Base-by-base conservation (phyloP, 2,113 vertebrate genomes). In the Odocoileus virginianus region DNA sequence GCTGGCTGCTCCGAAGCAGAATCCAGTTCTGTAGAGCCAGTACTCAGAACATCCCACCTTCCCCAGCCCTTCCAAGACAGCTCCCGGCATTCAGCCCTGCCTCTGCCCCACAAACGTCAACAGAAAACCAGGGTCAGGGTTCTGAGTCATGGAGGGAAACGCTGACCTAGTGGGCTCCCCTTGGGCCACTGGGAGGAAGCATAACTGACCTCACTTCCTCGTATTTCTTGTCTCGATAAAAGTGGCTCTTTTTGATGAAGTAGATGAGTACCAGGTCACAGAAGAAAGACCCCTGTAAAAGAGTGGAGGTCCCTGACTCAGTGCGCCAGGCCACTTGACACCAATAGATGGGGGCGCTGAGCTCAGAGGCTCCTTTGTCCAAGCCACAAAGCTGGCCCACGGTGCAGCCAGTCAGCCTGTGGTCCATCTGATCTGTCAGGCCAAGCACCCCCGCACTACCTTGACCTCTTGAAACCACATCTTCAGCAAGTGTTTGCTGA, bases 251-350 rank as follows among this genome's bases (percentile, higher is more conserved):
- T 98, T 99, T 99, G 98, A 99, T 99, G 98, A 99, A 97, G 98
- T 99, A 99, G n/a, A 99, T 98, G 33, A 99, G 99, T 58, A 99
- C 99, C 98, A 99, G 98, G 96, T 99, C 99, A 89, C 99, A 99
- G 89, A 99, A 98, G 98, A 99, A 99, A 76, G 99, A 99, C 43
- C 99, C 99, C 99, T 99, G 97, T 67, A 98, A 98, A 85, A 97
- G 33, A 98, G 90, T 91, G 6, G 93, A 36, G 55, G 36, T 52
- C 74, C 43, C 45, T 10, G 55, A 93, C 52, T 97, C 96, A 87
- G 78, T 60, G 28, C 5, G 0, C n/a, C 28, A 13, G 9, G 47
- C 25, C 60, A 50, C n/a, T 5, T 25, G 6, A 54, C 6, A 11
- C 2, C 4, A 11, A 9, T 21, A 76, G 40, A 14, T 76, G 23